Conservation (phyloP, 92 coral and sea anemone species). For the Epizoanthus illoricatus region DNA sequence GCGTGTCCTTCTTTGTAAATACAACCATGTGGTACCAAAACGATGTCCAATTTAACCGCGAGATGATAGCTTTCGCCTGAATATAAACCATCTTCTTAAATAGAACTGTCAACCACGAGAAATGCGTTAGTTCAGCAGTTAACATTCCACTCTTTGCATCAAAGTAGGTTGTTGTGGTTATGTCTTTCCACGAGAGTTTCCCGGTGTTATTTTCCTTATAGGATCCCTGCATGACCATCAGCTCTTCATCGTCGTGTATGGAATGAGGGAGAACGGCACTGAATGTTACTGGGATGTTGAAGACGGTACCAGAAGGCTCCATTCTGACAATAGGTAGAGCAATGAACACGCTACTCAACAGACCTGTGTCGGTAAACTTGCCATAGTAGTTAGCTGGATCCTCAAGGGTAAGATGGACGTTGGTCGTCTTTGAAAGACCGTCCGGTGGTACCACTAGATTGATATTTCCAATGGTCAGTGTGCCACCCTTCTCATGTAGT, state of each 20-base stretch:
- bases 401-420: slow-evolving; percentile 2
- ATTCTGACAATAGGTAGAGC: slow-evolving; percentile 14
- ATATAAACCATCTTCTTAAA: background rate
- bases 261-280: slow-evolving; percentile 5
- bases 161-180: background rate
- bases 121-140: slow-evolving; percentile 14
- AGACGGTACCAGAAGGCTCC: slow-evolving; percentile 6
- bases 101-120: background rate
- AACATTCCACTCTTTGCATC: background rate
- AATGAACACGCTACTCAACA: background rate
- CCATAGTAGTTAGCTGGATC: slow-evolving; percentile 24
- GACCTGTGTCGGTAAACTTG: slow-evolving; percentile 1
- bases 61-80: background rate
- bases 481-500: slow-evolving; percentile 12
- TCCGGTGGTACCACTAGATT: slow-evolving; percentile 17
- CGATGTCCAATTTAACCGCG: slow-evolving; percentile 7
- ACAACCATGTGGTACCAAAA: slow-evolving; percentile 1
- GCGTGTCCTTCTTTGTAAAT: slow-evolving; percentile 1
- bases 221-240: slow-evolving; percentile 17
- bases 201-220: slow-evolving; percentile 15
- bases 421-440: background rate
- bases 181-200: slow-evolving; percentile 10
- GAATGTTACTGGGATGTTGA: slow-evolving; percentile 18
- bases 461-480: background rate
- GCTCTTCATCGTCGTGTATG: slow-evolving; percentile 1